Evolutionary conservation across 2,888 invertebrate species (phyloP).

Genomic region (Agrotis clavis): DNA sequence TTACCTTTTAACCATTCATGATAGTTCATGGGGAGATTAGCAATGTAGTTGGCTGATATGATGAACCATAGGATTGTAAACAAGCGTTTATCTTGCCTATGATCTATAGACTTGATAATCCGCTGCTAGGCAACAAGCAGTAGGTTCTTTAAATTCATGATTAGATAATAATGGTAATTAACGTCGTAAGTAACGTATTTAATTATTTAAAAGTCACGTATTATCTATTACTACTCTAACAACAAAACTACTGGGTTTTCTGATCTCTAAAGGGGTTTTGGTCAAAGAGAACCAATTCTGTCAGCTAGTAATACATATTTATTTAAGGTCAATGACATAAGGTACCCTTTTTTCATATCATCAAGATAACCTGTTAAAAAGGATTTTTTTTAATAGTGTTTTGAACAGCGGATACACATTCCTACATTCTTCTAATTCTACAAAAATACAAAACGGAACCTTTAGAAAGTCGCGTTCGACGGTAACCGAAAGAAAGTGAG

Average conservation of each 20-base stretch:
- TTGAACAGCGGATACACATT: no score
- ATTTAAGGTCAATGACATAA: no score
- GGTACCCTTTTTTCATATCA: no score
- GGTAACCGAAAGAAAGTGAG: not conserved
- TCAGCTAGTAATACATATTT: constrained; percentile 5
- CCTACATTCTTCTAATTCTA: no score
- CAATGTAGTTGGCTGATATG: constrained; percentile 11
- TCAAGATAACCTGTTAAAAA: no score
- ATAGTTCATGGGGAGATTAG: constrained; percentile 12
- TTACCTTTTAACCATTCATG: not conserved
- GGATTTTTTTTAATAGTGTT: no score
- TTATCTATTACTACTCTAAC: constrained; percentile 3
- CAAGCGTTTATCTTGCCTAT: constrained; percentile 31
- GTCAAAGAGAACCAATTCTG: not conserved
- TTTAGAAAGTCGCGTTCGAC: not conserved
- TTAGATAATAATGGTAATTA: constrained; percentile 22
- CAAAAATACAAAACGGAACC: not conserved
- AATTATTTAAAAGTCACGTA: constrained; percentile 9
- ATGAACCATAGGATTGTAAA: constrained; percentile 32
- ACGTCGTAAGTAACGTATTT: constrained; percentile 7
- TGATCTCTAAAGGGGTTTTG: not conserved
- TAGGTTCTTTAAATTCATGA: constrained; percentile 21
- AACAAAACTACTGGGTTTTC: not conserved
- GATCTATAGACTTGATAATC: constrained; percentile 22
- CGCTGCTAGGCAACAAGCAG: not conserved